Evolutionary conservation across 2,113 vertebrate species (phyloP), one percentile per base, ranked within the genome.

Genomic region (Podiceps cristatus): DNA sequence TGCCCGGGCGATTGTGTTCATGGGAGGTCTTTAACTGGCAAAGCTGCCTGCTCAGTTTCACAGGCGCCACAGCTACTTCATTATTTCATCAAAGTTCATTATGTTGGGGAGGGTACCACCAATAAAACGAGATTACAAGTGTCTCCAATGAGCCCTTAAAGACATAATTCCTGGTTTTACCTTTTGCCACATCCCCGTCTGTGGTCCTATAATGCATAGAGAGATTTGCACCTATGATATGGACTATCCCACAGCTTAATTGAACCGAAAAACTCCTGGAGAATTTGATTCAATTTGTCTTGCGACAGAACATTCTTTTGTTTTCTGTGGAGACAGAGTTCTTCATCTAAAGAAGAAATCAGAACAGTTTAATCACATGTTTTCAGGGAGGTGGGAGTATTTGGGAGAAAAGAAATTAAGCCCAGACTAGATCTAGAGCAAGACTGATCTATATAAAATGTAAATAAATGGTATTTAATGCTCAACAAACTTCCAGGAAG

Each of bases 71-170:
- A 93, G 93, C 87, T 94, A 96, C 78, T 98, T 97, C 97, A 98
- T 98, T 98, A 98, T 98, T 98, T 98, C 98, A 98, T 98, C 98
- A 97, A 98, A 98, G 98, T 98, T 98, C 98, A 98, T 98, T 98
- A 98, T 90, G 97, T 80, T 45, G 97, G 95, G 98, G 96, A 97
- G 97, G 97, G 97, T 97, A 90, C 96, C 96, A 96, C 97, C 95
- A 97, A 97, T 98, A 98, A 98, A 98, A 97, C 4, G 85, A 97
- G 98, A 98, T 98, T 98, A 98, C 96, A 96, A 98, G 84, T 97
- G 97, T 98, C 97, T 98, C 98, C 96, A 97, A 93, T 3, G 63
- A 98, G 92, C 94, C 93, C 97, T 98, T 97, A 97, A 97, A 98
- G 97, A 97, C 96, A 97, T 96, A 97, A 98, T 97, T 98, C 95